These are phyloP conservation scores for Hemiscyllium ocellatum DNA, from an alignment of 2,113 vertebrate species.

Conservation along the genomic window DNA sequence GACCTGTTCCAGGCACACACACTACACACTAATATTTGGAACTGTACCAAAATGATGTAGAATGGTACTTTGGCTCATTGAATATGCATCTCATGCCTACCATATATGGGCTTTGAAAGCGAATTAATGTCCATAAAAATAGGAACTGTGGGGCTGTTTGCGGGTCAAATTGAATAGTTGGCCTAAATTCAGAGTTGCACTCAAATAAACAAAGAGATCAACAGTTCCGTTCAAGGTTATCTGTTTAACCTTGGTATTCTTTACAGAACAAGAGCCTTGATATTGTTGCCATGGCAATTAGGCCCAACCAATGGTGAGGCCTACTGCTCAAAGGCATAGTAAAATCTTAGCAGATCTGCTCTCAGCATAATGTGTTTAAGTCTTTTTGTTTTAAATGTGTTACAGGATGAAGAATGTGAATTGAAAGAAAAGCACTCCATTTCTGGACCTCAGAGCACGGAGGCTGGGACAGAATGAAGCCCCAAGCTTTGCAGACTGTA, in stretches of 20 bases:
- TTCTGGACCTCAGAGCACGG: neutral
- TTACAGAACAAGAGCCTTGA: neutral
- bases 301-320: no score
- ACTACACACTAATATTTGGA: neutral
- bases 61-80: neutral
- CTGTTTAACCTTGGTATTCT: neutral
- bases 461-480: neutral
- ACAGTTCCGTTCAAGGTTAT: neutral
- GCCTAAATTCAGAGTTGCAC: neutral
- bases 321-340: neutral
- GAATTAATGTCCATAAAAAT: neutral
- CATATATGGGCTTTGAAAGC: neutral
- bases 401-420: constrained; percentile 33
- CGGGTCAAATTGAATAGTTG: neutral
- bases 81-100: neutral
- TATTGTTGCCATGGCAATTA: neutral
- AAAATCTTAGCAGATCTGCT: neutral
- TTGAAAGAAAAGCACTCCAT: neutral
- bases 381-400: neutral
- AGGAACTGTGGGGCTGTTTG: neutral
- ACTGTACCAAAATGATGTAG: neutral
- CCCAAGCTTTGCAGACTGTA: neutral
- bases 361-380: neutral
- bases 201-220: neutral
- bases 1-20: neutral